Conservation (phyloP, 2,797 vertebrate genomes). For the Pempheris klunzingeri region DNA sequence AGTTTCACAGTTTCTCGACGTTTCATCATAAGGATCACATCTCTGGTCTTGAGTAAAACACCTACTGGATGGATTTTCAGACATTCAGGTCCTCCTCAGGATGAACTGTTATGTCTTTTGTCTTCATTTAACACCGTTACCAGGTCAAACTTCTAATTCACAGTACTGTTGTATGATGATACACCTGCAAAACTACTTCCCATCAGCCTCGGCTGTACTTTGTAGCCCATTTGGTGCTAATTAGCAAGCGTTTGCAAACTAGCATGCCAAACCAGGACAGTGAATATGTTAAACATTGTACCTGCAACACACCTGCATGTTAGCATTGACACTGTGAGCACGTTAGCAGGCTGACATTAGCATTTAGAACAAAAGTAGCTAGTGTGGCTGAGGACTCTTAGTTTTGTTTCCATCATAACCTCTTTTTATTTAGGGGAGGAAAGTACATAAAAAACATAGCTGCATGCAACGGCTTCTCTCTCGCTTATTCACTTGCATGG, state of each 20-base stretch:
- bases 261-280: background rate
- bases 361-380: background rate
- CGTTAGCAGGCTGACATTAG: background rate
- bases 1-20: too few species aligned
- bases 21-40: too few species aligned
- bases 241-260: too few species aligned
- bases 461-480: conserved; percentile 27
- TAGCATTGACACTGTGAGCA: background rate
- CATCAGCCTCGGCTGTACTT: background rate
- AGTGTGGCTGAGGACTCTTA: background rate
- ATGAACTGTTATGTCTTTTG: too few species aligned
- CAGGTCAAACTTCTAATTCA: too few species aligned
- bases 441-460: background rate
- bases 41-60: too few species aligned
- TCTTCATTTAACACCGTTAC: too few species aligned
- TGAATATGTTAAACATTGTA: background rate
- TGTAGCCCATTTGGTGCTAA: background rate
- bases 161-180: too few species aligned
- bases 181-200: too few species aligned
- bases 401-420: background rate
- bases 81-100: too few species aligned
- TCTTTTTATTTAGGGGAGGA: background rate
- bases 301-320: background rate
- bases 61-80: too few species aligned
- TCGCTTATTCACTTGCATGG: conserved; percentile 39